Percentiles rank a stretch among this genome's conserved stretches.
phyloP scores from a whole-genome alignment of 37 sponge, comb jelly and placozoan genomes.

The Oscarella lobularis region DNA sequence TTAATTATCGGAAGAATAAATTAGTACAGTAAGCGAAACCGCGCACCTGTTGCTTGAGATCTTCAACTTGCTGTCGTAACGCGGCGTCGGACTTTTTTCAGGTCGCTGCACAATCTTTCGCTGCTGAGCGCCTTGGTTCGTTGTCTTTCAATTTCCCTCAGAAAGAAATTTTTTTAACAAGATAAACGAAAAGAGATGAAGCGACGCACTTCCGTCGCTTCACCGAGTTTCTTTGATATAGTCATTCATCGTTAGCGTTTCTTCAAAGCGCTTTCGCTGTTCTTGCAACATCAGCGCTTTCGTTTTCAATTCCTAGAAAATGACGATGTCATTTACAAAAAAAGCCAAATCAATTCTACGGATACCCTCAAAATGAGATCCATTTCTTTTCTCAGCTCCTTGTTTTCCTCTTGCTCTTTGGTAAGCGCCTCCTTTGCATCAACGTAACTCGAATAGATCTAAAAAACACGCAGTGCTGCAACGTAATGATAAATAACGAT shows the following conservation, averaged over 20 bases:
- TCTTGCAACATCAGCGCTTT: constrained; percentile 82
- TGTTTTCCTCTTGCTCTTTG: constrained; percentile 47
- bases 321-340: neutral
- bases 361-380: constrained; percentile 26
- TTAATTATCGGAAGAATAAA: too few species aligned
- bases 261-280: constrained; percentile 60
- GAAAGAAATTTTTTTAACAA: too few species aligned
- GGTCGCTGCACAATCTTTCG: too few species aligned
- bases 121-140: too few species aligned
- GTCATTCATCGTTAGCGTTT: constrained; percentile 2
- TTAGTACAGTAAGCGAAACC: too few species aligned
- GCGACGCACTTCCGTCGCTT: neutral
- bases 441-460: constrained; percentile 73
- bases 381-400: constrained; percentile 39
- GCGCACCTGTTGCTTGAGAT: neutral
- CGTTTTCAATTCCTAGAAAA: constrained; percentile 65
- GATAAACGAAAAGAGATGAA: too few species aligned
- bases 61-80: neutral
- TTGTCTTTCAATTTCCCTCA: too few species aligned
- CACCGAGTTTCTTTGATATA: neutral
- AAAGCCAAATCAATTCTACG: neutral
- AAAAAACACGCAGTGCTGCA: neutral
- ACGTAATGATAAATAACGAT: too few species aligned
- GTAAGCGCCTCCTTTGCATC: constrained; percentile 51
- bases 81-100: too few species aligned